Evolutionary conservation across 2,888 invertebrate species (phyloP), one percentile per base, ranked within the genome.

Genomic region (Phyllotreta cruciferae): DNA sequence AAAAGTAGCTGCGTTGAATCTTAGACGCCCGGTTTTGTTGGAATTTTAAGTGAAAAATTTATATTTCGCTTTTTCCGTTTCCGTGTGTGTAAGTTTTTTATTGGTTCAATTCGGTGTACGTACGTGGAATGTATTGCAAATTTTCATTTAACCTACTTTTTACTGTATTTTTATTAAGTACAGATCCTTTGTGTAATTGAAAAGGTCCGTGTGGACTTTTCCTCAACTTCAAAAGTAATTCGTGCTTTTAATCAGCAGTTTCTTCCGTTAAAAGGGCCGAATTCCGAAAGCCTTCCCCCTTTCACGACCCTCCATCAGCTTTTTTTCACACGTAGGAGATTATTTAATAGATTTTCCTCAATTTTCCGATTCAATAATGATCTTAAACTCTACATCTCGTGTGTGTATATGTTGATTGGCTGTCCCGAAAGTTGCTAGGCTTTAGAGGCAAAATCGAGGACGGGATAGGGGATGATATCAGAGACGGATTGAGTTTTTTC

Each of bases 351-450:
- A 61, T 55, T 61, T 61, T 61, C 50, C 56, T 24, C 61, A 57
- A 63, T 66, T 66, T 60, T 65, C 60, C 62, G 62, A 56, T 56
- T 65, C 60, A 62, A 67, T 67, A 65, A 65, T 61, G 63, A 67
- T 67, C 63, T 63, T 55, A 62, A 67, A 62, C 53, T 60, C 52
- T 52, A 63, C 63, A 57, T 65, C 60, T 41, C 64, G 66, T 56
- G 60, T 60, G 70, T 57, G 56, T 56, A 50, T 52, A 60, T 60
- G 62, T 64, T 70, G 67, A 68, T 70, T 71, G 68, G 69, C 52
- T 57, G 66, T 37, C 14, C 45, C 9, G 36, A 39, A 38, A 44
- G 58, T 60, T 60, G 35, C 42, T 49, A 35, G 52, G 13, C 50
- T 56, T 39, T 49, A 49, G 65, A 60, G 63, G 62, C 36, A 39